These are phyloP conservation scores for Pterois miles DNA, from an alignment of 2,797 vertebrate species.

Conservation along the genomic window DNA sequence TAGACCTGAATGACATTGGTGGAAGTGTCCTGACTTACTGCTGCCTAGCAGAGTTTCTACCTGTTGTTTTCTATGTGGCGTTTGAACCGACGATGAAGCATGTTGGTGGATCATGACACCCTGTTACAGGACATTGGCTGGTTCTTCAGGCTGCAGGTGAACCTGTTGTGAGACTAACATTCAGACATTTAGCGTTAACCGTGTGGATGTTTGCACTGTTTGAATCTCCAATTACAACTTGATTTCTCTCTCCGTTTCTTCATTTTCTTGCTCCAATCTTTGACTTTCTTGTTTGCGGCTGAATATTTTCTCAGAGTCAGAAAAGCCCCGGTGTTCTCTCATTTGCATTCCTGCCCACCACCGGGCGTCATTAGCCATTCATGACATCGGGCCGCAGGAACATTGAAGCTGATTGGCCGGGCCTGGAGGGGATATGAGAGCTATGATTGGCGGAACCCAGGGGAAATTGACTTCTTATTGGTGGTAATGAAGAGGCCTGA, in stretches of 20 bases:
- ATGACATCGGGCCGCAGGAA: constrained; percentile 53
- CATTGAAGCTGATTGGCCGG: constrained; percentile 65
- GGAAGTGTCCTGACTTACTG: too few relatives aligned
- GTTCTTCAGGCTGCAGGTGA: background rate
- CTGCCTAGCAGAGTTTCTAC: too few relatives aligned
- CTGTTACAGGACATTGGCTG: background rate
- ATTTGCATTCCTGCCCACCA: constrained; percentile 63
- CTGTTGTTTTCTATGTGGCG: background rate
- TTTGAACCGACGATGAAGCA: too few relatives aligned
- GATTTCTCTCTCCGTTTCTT: background rate
- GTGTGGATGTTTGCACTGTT: background rate
- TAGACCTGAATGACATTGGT: too few relatives aligned
- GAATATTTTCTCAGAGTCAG: background rate
- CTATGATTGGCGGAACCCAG: constrained; percentile 67
- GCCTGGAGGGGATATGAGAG: constrained; percentile 60
- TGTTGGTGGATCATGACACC: background rate
- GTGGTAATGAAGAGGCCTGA: constrained; percentile 72
- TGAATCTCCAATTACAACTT: background rate
- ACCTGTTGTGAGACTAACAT: background rate
- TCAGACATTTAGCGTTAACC: background rate
- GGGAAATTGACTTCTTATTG: constrained; percentile 73
- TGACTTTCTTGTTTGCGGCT: constrained; percentile 9
- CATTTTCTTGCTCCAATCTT: background rate
- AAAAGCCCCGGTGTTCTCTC: constrained; percentile 9
- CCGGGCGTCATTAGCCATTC: constrained; percentile 68